Conservation (phyloP, 2,888 invertebrate species). For the Eudemis profundana region DNA sequence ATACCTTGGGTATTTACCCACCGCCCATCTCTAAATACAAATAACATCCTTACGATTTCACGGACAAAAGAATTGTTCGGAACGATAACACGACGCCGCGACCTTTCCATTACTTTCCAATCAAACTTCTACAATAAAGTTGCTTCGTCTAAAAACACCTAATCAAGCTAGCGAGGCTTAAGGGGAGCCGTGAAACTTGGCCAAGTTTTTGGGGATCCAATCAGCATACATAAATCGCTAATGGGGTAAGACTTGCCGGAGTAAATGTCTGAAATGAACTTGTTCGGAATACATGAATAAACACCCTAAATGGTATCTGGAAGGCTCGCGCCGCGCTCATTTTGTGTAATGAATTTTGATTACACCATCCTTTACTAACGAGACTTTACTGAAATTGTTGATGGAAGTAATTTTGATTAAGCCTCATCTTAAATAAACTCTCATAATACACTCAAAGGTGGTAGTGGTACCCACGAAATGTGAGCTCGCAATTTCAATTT, state of each 20-base stretch:
- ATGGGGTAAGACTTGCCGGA: conserved; percentile 56
- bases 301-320: conserved; percentile 47
- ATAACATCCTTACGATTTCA: conserved; percentile 50
- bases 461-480: conserved; percentile 2
- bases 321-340: conserved; percentile 42
- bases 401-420: conserved; percentile 40
- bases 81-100: conserved; percentile 60
- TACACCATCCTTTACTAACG: conserved; percentile 40
- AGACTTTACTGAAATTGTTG: conserved; percentile 44
- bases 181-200: conserved; percentile 53
- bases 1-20: too few species aligned
- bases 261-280: conserved; percentile 54
- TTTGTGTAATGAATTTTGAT: conserved; percentile 45
- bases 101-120: conserved; percentile 68
- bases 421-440: conserved; percentile 29
- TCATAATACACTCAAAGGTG: conserved; percentile 7
- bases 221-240: conserved; percentile 69
- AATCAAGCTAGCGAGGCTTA: conserved; percentile 60
- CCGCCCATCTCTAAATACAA: too few species aligned
- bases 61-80: conserved; percentile 57
- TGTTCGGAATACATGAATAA: conserved; percentile 52
- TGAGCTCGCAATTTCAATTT: conserved; percentile 26
- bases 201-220: conserved; percentile 62
- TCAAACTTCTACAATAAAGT: conserved; percentile 74
- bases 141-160: conserved; percentile 64